Evolutionary conservation across 2,113 vertebrate genomes (phyloP), one percentile per base, ranked within the genome.

Genomic region (Agelaius tricolor): DNA sequence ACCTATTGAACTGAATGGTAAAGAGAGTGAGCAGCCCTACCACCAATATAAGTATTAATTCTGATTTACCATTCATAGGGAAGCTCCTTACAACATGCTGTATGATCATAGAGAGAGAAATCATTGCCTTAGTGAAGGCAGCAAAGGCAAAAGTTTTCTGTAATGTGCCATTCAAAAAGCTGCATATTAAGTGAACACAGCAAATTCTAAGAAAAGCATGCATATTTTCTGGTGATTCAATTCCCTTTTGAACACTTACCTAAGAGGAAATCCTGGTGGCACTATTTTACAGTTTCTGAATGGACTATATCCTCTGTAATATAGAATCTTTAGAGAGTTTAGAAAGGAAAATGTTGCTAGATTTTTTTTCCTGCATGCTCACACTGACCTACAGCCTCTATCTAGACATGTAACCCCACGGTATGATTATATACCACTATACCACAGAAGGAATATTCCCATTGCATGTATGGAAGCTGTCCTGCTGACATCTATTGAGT

Each of bases 381-480:
- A 77, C 26, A 33, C 26, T 68, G 31, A 79, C 30, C 61, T 51
- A 43, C 8, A 69, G 57, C 24, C 23, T 76, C 51, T 19, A 12
- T 47, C 26, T 37, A 52, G 65, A 33, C 11, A 6, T 13, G 14
- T 52, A 84, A 75, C 20, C 37, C 23, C 46, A 49, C 11, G 24
- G 13, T 20, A n/a, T 33, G 27, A 46, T 7, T 30, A 27, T 16
- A 17, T 0, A 0, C 11, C 41, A 26, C 7, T 47, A 5, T 13
- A 49, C 7, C 46, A 59, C 58, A 58, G 47, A 67, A 83, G 27
- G 27, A 92, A 61, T 19, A 65, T 57, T 89, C 8, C 22, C 58
- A 37, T 14, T 20, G 4, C 13, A 43, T 6, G 2, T 26, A 41
- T 28, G 52, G 80, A 78, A 85, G 33, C 22, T 46, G 3, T 20